Conservation (phyloP, 2,888 invertebrate genomes). For the Elmis aenea region DNA sequence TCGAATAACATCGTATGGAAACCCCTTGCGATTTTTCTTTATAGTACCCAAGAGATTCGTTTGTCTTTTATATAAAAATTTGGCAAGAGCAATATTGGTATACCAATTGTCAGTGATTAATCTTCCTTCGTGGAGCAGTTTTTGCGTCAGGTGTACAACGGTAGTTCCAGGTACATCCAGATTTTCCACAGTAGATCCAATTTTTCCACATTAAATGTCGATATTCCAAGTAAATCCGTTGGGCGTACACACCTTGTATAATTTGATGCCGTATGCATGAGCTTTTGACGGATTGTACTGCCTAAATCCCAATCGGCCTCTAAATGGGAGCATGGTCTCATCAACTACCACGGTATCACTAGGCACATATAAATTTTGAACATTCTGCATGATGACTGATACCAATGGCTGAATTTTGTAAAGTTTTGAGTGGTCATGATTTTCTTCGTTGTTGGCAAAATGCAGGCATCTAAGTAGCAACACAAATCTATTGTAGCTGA, state of each 20-base stretch:
- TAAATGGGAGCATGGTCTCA: conserved; percentile 1
- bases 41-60: neutral
- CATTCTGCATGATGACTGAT: neutral
- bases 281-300: conserved; percentile 9
- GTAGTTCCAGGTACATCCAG: neutral
- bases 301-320: conserved; percentile 7
- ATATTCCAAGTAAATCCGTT: conserved; percentile 4
- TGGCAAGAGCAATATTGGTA: too few relatives aligned
- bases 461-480: neutral
- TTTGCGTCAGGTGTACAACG: neutral
- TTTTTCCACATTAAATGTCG: conserved; percentile 5
- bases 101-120: conserved; percentile 1
- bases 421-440: too few relatives aligned
- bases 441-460: conserved; percentile 1
- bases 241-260: conserved; percentile 8
- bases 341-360: neutral
- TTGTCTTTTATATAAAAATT: too few relatives aligned
- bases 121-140: neutral
- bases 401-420: conserved; percentile 2
- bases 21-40: neutral
- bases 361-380: neutral
- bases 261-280: conserved; percentile 8
- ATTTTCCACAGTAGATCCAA: neutral
- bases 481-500: conserved; percentile 1
- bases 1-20: neutral